Percentiles rank a stretch among this genome's conserved stretches.
Evolutionary conservation across 2,797 vertebrate species (phyloP).

Genomic region (Agapornis canus): DNA sequence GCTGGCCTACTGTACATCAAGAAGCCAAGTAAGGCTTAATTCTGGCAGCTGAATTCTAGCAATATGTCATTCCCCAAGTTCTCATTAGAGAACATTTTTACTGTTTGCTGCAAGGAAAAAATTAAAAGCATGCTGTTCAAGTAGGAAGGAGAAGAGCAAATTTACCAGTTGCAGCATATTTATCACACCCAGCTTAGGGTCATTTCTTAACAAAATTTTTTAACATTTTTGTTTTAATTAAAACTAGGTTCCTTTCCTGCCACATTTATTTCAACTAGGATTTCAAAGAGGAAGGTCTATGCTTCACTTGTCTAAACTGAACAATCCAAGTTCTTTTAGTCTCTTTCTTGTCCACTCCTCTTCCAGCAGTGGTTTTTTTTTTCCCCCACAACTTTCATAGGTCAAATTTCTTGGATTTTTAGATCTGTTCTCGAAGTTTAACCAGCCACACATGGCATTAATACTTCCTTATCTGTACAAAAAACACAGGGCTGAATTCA

Average conservation of each 20-base stretch:
- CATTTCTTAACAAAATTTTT: background rate
- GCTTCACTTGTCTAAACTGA: background rate
- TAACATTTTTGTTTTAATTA: background rate
- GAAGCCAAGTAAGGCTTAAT: background rate
- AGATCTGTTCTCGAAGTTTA: background rate
- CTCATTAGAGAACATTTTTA: conserved; percentile 6
- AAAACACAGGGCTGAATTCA: background rate
- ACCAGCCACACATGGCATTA: background rate
- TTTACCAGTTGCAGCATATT: background rate
- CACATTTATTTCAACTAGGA: background rate
- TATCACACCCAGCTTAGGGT: background rate
- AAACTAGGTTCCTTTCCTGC: background rate
- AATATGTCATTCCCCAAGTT: background rate
- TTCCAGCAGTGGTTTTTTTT: background rate
- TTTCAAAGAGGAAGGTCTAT: background rate
- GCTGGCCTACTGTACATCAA: background rate
- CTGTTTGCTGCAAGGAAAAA: conserved; percentile 14
- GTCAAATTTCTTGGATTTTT: background rate
- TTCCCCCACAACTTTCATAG: background rate
- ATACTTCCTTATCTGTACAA: background rate
- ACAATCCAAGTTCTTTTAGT: background rate
- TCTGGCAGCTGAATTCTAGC: background rate
- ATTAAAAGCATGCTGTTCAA: background rate
- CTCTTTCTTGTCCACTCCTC: background rate
- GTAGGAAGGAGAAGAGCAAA: background rate